Percentiles rank a stretch among this genome's conserved stretches.
Conservation (phyloP, 1,140 invertebrate species). For the Saccostrea glomerata region DNA sequence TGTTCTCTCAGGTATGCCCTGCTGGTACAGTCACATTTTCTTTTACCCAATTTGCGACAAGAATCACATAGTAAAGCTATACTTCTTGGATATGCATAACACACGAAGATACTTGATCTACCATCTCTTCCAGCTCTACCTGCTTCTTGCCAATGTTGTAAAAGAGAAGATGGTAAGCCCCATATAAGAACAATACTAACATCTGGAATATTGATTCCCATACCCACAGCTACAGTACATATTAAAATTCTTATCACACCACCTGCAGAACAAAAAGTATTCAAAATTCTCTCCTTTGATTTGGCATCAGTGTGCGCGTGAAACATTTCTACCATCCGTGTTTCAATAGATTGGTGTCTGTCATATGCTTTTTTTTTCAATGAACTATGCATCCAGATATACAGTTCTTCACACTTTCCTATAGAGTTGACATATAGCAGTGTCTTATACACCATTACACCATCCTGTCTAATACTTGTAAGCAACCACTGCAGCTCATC, state of each 20-base stretch:
- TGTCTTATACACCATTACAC: neutral
- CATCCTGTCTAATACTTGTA: neutral
- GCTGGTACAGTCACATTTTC: conserved; percentile 22
- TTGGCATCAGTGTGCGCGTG: conserved; percentile 40
- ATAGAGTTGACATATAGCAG: conserved; percentile 40
- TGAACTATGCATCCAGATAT: conserved; percentile 13
- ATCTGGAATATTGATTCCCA: conserved; percentile 50
- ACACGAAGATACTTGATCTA: conserved; percentile 13
- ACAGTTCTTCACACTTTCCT: conserved; percentile 31
- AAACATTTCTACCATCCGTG: conserved; percentile 46
- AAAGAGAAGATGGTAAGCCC: conserved; percentile 23
- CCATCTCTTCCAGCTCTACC: conserved; percentile 51
- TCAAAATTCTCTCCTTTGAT: conserved; percentile 35
- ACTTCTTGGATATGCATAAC: conserved; percentile 6
- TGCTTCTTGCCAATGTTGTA: conserved; percentile 47
- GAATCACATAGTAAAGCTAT: conserved; percentile 10
- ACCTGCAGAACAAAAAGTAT: conserved; percentile 2
- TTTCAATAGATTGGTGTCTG: neutral
- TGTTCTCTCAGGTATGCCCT: conserved; percentile 26
- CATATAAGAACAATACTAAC: conserved; percentile 48
- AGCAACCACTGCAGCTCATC: conserved; percentile 40
- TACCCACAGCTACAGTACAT: conserved; percentile 53
- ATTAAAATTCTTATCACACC: conserved; percentile 19
- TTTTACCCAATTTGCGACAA: conserved; percentile 10
- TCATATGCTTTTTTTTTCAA: neutral